Percentiles rank a stretch among this genome's conserved stretches.
phyloP scores from a whole-genome alignment of 2,888 invertebrate species.

The Hemaris fuciformis region DNA sequence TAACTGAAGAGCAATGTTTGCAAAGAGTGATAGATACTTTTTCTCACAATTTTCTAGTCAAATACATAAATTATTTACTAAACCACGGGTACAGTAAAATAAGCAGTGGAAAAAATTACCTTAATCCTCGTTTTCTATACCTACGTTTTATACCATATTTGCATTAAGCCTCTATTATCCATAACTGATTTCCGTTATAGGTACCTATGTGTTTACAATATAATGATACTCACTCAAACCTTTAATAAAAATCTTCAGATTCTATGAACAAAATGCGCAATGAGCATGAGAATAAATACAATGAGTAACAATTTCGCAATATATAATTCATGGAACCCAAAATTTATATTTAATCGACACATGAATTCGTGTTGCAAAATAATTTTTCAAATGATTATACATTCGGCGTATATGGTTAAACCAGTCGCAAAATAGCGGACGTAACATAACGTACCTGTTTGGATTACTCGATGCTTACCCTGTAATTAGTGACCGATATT shows the following conservation, averaged over 20 bases:
- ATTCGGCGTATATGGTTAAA: conserved; percentile 25
- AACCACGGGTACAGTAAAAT: too few relatives aligned
- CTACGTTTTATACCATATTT: too few relatives aligned
- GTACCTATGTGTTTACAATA: too few relatives aligned
- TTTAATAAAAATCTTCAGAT: neutral
- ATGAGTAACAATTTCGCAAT: neutral
- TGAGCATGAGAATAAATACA: neutral
- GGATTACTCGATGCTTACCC: neutral
- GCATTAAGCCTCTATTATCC: too few relatives aligned
- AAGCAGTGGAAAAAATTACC: too few relatives aligned
- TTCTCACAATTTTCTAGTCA: too few relatives aligned
- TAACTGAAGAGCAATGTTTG: too few relatives aligned
- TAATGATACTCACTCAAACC: too few relatives aligned
- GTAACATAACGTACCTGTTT: neutral
- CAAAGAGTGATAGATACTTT: too few relatives aligned
- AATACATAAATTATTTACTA: too few relatives aligned
- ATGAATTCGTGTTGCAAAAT: neutral
- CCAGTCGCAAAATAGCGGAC: conserved; percentile 9
- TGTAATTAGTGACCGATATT: conserved; percentile 2
- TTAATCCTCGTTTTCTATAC: too few relatives aligned
- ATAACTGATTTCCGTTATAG: too few relatives aligned
- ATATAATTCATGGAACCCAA: neutral
- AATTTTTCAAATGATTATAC: conserved; percentile 6
- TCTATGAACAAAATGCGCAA: neutral
- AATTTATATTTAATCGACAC: neutral